Evolutionary conservation across 2,888 invertebrate species (phyloP), one percentile per base, ranked within the genome.

Genomic region (Nycteola revayana): DNA sequence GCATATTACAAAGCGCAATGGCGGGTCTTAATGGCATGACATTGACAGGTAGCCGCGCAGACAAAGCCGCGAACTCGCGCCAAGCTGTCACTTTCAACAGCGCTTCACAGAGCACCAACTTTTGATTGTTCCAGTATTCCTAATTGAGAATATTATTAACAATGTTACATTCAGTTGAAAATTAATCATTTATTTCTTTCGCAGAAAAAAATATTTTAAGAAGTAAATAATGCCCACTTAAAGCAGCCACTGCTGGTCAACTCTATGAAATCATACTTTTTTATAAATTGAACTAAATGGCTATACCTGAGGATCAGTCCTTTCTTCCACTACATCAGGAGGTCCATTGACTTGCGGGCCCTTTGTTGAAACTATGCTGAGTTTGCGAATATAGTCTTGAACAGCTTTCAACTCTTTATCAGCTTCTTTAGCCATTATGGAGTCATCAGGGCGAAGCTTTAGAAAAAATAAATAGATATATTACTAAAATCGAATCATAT

Each of bases 51-150:
- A 99, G 87, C 33, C 94, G 91, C 53, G 93, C 93, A 14, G 96
- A 93, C 37, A 99, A 89, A 49, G 91, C 90, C 42, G 93, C 91
- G 1, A 97, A 97, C 64, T 94, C 94, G 9, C 92, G 91, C 98
- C 98, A 99, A 58, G 96, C 97, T 1, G 96, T 98, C 49, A 97
- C 92, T 47, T 92, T 92, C 5, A 99, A 75, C 28, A 98, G 82
- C 0, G 98, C 97, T 73, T 97, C 96, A 60, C 96, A 94, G 10
- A 99, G 89, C 11, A 97, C 96, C 60, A 98, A 92, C 83, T 99
- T 99, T 80, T 99, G 98, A 87, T 99, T 99, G 30, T 78, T 86
- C 68, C 90, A 84, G 58, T 91, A 88, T 36, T 88, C 88, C 87
- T 88, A 34, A 7, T 28, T 23, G 32, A 5, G 18, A 5, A 18